Conservation (phyloP, 23 tunicate genomes). For the Phallusia fumigata region DNA sequence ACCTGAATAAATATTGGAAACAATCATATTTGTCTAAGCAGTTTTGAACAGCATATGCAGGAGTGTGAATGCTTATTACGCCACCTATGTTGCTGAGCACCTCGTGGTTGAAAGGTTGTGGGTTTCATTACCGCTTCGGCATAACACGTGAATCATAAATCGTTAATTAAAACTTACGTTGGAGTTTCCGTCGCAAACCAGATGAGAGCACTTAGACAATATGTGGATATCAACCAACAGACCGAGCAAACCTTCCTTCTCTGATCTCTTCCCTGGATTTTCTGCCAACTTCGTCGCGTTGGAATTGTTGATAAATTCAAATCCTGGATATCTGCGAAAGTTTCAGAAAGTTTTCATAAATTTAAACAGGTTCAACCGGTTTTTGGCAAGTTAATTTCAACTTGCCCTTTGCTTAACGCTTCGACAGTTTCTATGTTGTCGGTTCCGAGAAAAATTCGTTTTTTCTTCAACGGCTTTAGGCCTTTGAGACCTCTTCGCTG, state of each 20-base stretch:
- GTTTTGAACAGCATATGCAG: no score
- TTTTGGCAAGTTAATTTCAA: not conserved
- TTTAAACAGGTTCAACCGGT: no score
- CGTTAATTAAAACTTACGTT: not conserved
- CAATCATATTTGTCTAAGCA: no score
- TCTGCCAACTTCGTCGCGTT: not conserved
- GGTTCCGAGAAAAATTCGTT: not conserved
- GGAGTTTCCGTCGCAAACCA: slow-evolving; percentile 19
- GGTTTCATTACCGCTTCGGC: no score
- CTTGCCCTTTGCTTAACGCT: not conserved
- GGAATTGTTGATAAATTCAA: not conserved
- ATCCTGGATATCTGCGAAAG: not conserved
- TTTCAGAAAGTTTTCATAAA: no score
- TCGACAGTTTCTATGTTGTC: not conserved
- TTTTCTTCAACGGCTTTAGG: not conserved
- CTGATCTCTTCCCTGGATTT: not conserved
- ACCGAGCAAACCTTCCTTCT: not conserved
- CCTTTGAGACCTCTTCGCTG: not conserved
- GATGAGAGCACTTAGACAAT: not conserved
- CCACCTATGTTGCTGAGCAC: no score
- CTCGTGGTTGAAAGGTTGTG: no score
- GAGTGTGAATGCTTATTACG: no score
- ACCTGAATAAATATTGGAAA: not conserved
- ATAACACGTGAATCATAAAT: no score
- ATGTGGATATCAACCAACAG: slow-evolving; percentile 1